Base-by-base conservation (phyloP, 2,797 vertebrate genomes). In the Coregonus ussuriensis region DNA sequence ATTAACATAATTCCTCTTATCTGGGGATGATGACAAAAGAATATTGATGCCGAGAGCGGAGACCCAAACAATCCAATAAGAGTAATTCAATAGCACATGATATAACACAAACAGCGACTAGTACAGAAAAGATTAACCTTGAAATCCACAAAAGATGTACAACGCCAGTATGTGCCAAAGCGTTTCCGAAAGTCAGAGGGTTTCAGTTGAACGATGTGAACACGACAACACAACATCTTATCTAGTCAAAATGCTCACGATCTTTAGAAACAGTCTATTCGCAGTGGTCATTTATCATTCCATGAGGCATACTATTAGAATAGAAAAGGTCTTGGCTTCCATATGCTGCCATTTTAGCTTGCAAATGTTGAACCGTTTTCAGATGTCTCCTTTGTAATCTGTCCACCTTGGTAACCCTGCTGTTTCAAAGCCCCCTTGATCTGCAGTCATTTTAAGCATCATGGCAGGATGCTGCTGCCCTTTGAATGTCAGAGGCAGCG, bases 401-500 rank as follows among this genome's bases (percentile, higher is more conserved):
- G 62, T 81, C 75, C 74, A 59, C 74, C 80, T 75, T 70, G 74
- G 75, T 74, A 11, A 37, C 69, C 77, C 77, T 75, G 75, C 77
- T 69, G 80, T 75, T 84, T 81, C 77, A 84, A 84, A 84, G 75
- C 69, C 66, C 59, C 77, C 74, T 86, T 86, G 81, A 88, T 84
- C 81, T 85, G 72, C 21, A 68, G 67, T 84, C 74, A 79, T 84
- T 81, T 79, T 75, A 83, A 80, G 77, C 85, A 52, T 69, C 75
- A 52, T 82, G 81, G 77, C 81, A 78, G 83, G 75, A 75, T 67
- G 77, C 67, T 63, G 76, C 74, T 84, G 86, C 77, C 80, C 81
- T 84, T 88, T 88, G 82, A 88, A 88, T 88, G 86, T 86, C 81
- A 88, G 71, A 81, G 72, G 70, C 68, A 74, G 73, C 71, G 56